Evolutionary conservation across 2,797 vertebrate genomes (phyloP).

Genomic region (Austrolebias charrua): DNA sequence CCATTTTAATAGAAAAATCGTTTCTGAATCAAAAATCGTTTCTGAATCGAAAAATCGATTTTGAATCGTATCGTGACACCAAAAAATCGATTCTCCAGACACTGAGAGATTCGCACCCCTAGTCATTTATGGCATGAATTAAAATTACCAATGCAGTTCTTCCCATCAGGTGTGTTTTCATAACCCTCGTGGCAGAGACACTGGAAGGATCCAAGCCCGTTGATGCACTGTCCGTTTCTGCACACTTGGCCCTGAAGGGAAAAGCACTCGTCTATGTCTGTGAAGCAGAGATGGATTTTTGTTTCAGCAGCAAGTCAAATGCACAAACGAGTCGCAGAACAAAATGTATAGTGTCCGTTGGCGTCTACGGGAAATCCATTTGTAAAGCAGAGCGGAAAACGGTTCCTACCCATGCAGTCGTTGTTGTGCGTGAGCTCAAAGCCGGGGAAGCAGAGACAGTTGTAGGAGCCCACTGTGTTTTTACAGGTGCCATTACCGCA

Average conservation of each 20-base stretch:
- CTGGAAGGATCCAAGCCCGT: constrained; percentile 90
- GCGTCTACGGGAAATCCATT: too few relatives aligned
- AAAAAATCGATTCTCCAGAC: too few relatives aligned
- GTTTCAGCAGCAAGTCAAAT: too few relatives aligned
- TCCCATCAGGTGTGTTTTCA: constrained; percentile 87
- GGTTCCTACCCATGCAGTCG: constrained; percentile 88
- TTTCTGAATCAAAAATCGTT: too few relatives aligned
- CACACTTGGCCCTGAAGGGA: constrained; percentile 90
- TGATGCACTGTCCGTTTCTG: constrained; percentile 90
- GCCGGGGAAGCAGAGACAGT: constrained; percentile 93
- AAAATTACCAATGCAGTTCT: constrained; percentile 88
- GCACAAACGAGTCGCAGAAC: background rate
- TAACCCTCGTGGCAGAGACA: constrained; percentile 93
- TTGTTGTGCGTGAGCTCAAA: constrained; percentile 91
- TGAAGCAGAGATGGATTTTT: background rate
- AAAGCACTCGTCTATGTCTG: constrained; percentile 91
- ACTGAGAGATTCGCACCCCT: too few relatives aligned
- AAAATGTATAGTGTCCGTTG: too few relatives aligned
- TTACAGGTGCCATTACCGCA: constrained; percentile 94
- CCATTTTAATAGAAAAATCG: too few relatives aligned
- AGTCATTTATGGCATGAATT: background rate
- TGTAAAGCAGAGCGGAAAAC: background rate
- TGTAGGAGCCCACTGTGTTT: constrained; percentile 94
- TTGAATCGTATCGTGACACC: too few relatives aligned
- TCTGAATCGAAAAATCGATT: too few relatives aligned